Percentiles rank a stretch among this genome's conserved stretches.
These are phyloP conservation scores for Drosophila acutilabella DNA, from an alignment of 2,888 invertebrate species.

Conservation along the genomic window DNA sequence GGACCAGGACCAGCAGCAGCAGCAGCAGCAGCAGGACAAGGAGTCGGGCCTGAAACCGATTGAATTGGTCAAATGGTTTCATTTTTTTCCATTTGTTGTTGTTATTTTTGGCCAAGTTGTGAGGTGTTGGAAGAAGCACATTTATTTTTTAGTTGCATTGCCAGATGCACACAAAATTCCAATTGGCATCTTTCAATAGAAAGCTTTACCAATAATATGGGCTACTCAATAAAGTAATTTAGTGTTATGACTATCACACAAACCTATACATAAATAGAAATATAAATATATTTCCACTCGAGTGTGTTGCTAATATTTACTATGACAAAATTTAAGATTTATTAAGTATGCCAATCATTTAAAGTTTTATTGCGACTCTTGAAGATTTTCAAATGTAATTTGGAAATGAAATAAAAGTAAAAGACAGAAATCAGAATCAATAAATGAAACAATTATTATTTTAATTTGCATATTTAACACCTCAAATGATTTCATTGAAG, in stretches of 20 bases:
- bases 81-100: not conserved
- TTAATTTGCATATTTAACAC: slow-evolving; percentile 30
- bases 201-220: slow-evolving; percentile 22
- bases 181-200: slow-evolving; percentile 38
- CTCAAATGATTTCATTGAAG: slow-evolving; percentile 12
- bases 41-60: slow-evolving; percentile 1
- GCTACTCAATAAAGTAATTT: slow-evolving; percentile 59
- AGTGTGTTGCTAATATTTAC: slow-evolving; percentile 44
- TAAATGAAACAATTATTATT: slow-evolving; percentile 1
- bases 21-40: slow-evolving; percentile 8
- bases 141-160: slow-evolving; percentile 39
- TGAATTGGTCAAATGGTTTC: slow-evolving; percentile 16
- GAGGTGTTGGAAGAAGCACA: slow-evolving; percentile 50
- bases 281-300: slow-evolving; percentile 1
- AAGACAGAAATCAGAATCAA: not conserved
- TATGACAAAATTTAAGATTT: slow-evolving; percentile 20
- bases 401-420: slow-evolving; percentile 25
- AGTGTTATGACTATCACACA: slow-evolving; percentile 34
- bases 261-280: slow-evolving; percentile 3
- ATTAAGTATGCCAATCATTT: slow-evolving; percentile 8
- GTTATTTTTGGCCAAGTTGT: slow-evolving; percentile 5
- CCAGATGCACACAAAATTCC: slow-evolving; percentile 38
- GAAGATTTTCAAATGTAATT: slow-evolving; percentile 5
- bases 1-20: slow-evolving; percentile 11
- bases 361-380: not conserved